Percentiles rank a stretch among this genome's conserved stretches.
These are phyloP conservation scores for Lithobates pipiens DNA, from an alignment of 2,797 vertebrate species.

Conservation along the genomic window DNA sequence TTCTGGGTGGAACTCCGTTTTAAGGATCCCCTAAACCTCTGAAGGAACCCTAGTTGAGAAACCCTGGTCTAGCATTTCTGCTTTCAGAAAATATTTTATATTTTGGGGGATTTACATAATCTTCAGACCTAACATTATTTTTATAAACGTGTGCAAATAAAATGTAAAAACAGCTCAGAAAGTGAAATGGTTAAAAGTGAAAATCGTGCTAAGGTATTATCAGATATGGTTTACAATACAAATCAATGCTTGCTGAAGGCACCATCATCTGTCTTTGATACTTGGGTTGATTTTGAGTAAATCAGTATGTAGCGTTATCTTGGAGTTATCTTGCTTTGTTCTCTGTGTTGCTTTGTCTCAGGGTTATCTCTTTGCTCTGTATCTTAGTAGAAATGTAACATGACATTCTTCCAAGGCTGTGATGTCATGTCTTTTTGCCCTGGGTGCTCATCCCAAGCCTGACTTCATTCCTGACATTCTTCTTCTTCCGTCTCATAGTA, in stretches of 20 bases:
- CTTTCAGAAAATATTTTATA: no score
- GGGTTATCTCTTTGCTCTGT: slow-evolving; percentile 1
- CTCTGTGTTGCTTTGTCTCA: neutral
- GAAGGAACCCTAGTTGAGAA: no score
- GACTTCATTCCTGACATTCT: slow-evolving; percentile 51
- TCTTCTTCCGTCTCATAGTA: neutral
- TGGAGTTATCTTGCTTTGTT: neutral
- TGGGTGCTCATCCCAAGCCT: neutral
- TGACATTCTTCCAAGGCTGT: slow-evolving; percentile 25
- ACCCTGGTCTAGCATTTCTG: no score
- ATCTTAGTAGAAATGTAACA: slow-evolving; percentile 26
- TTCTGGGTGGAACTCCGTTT: no score
- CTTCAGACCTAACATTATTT: no score
- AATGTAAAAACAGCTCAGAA: no score
- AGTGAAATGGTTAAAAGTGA: neutral
- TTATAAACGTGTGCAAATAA: no score
- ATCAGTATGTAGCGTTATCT: neutral
- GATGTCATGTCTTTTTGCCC: neutral
- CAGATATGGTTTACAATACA: no score
- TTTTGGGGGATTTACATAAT: no score
- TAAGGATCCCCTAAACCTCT: no score
- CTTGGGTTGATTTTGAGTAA: neutral
- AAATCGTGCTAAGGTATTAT: neutral
- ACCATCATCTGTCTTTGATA: neutral
- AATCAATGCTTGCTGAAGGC: neutral